These are phyloP conservation scores for Nineta flava DNA, from an alignment of 2,888 invertebrate species.

Conservation along the genomic window DNA sequence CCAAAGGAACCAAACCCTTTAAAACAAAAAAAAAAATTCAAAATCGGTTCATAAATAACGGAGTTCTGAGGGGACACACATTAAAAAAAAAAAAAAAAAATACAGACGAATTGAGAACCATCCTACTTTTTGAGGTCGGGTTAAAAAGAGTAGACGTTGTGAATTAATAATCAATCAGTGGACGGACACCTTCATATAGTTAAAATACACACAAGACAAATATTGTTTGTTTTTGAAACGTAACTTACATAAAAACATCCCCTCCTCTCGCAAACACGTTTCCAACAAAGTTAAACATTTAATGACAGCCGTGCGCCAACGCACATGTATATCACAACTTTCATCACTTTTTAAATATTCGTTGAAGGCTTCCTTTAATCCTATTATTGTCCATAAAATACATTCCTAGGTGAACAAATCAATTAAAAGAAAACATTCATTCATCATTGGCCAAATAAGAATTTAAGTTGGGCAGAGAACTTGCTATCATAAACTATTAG, in stretches of 20 bases:
- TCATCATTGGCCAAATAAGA: background rate
- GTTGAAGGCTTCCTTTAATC: slow-evolving; percentile 55
- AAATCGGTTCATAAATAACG: too few relatives aligned
- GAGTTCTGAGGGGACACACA: too few relatives aligned
- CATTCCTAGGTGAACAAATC: slow-evolving; percentile 34
- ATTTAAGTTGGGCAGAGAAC: too few relatives aligned
- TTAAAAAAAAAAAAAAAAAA: too few relatives aligned
- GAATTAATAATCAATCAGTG: too few relatives aligned
- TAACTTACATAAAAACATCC: slow-evolving; percentile 31
- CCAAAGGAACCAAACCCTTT: too few relatives aligned
- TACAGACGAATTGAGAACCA: too few relatives aligned
- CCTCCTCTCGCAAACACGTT: slow-evolving; percentile 35
- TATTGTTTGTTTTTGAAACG: background rate
- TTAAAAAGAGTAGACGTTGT: too few relatives aligned
- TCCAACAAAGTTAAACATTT: slow-evolving; percentile 30
- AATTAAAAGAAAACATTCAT: slow-evolving; percentile 8
- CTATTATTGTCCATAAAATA: slow-evolving; percentile 61
- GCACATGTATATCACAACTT: slow-evolving; percentile 30
- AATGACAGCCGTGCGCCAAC: slow-evolving; percentile 26
- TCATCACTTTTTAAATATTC: slow-evolving; percentile 36
- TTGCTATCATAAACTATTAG: too few relatives aligned
- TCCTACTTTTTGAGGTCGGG: too few relatives aligned
- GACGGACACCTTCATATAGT: background rate
- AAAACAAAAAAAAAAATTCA: too few relatives aligned
- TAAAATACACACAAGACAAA: background rate